Evolutionary conservation across 2,797 vertebrate genomes (phyloP).

Genomic region (Propithecus perrieri): DNA sequence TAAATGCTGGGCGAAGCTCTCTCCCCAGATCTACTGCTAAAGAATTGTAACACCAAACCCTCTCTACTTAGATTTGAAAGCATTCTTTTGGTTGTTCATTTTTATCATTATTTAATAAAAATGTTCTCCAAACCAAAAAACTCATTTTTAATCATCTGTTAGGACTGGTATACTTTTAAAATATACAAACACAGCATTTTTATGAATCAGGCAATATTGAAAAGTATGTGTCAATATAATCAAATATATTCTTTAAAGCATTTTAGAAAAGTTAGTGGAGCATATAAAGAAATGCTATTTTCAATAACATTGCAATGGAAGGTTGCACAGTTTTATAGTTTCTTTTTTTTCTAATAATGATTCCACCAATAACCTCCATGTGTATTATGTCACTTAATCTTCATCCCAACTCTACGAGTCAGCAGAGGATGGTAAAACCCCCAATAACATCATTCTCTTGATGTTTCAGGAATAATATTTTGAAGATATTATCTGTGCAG

Average conservation of each 20-base stretch:
- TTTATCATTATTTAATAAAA: background rate
- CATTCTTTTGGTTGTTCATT: background rate
- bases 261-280: background rate
- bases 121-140: background rate
- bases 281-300: background rate
- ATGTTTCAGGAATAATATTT: background rate
- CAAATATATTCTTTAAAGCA: background rate
- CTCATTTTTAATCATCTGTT: background rate
- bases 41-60: background rate
- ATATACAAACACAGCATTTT: background rate
- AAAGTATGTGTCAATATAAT: background rate
- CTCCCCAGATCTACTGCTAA: no score
- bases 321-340: background rate
- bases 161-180: background rate
- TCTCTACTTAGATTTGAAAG: background rate
- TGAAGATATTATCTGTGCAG: background rate
- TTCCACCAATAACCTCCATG: background rate
- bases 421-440: background rate
- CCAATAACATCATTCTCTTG: background rate
- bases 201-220: background rate
- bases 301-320: background rate
- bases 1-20: no score
- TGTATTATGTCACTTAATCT: background rate
- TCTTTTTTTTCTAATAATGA: background rate
- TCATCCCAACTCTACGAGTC: background rate